A percentile compares a stretch with the other conserved stretches of the same genome.
These are phyloP conservation scores for Chrysodeixis includens DNA, from an alignment of 2,888 invertebrate species.

Conservation along the genomic window DNA sequence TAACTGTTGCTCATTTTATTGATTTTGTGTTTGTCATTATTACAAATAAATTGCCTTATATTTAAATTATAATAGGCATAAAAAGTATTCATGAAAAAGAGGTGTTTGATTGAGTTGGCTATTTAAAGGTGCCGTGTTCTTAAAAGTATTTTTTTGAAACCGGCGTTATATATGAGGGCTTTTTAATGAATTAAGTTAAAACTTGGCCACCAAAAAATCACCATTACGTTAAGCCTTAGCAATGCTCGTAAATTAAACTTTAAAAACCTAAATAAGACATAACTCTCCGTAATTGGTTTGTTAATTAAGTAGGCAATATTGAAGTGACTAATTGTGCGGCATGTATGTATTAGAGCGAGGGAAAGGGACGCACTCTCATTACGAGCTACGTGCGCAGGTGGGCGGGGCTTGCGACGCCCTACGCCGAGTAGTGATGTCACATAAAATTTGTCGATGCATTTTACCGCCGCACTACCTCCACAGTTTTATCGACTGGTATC, in stretches of 20 bases:
- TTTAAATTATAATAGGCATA: not conserved
- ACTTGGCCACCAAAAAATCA: no score
- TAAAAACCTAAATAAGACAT: not conserved
- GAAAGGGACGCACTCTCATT: slow-evolving; percentile 76
- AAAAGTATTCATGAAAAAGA: not conserved
- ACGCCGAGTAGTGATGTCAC: slow-evolving; percentile 76
- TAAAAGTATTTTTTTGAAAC: no score
- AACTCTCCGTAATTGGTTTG: not conserved
- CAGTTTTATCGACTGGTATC: slow-evolving; percentile 73
- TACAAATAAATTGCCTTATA: not conserved
- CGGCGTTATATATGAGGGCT: no score
- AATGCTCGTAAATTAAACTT: not conserved
- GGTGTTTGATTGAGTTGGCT: not conserved
- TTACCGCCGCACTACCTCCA: slow-evolving; percentile 64
- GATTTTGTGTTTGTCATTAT: not conserved
- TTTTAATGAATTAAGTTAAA: no score
- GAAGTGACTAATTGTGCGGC: slow-evolving; percentile 40
- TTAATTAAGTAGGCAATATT: slow-evolving; percentile 13
- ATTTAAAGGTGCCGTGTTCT: no score
- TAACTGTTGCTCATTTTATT: slow-evolving; percentile 24
- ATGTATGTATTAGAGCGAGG: slow-evolving; percentile 53
- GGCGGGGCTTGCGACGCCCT: slow-evolving; percentile 73
- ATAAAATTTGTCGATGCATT: slow-evolving; percentile 78
- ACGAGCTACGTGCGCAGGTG: slow-evolving; percentile 68
- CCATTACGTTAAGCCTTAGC: no score